Conservation (phyloP, 2,113 vertebrate genomes). For the Uria aalge region DNA sequence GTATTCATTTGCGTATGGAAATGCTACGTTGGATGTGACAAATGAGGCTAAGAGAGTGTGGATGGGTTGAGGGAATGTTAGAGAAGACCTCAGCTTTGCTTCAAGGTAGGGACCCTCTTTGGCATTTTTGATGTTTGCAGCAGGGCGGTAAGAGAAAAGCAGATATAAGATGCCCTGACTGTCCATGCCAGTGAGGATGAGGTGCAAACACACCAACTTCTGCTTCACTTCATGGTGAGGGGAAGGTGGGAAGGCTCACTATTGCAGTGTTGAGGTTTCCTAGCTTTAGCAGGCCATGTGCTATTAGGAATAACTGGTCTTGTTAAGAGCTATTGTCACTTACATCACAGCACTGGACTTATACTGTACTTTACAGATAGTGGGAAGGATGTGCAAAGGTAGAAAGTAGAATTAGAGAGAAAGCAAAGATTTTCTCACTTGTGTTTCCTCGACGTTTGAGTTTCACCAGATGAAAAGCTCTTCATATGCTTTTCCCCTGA, state of each 20-base stretch:
- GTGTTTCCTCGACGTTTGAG: background rate
- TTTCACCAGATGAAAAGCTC: background rate
- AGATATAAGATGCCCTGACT: background rate
- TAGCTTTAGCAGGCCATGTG: background rate
- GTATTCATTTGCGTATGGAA: background rate
- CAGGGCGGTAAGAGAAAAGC: background rate
- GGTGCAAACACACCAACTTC: background rate
- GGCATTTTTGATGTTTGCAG: background rate
- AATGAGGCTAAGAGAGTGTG: background rate
- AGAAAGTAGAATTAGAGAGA: background rate
- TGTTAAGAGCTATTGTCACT: background rate
- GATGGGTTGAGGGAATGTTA: background rate
- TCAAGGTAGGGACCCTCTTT: background rate
- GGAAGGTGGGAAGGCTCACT: background rate
- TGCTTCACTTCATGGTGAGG: background rate
- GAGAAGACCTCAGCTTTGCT: background rate
- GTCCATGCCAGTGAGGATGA: background rate
- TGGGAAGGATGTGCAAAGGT: background rate
- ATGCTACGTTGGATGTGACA: background rate
- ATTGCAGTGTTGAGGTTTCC: background rate
- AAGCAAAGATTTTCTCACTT: background rate
- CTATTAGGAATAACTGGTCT: background rate
- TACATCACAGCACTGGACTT: background rate
- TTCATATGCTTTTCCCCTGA: background rate
- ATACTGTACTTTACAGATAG: background rate